Evolutionary conservation across 1,140 invertebrate genomes (phyloP).

Genomic region (Eurytemora carolleeae): DNA sequence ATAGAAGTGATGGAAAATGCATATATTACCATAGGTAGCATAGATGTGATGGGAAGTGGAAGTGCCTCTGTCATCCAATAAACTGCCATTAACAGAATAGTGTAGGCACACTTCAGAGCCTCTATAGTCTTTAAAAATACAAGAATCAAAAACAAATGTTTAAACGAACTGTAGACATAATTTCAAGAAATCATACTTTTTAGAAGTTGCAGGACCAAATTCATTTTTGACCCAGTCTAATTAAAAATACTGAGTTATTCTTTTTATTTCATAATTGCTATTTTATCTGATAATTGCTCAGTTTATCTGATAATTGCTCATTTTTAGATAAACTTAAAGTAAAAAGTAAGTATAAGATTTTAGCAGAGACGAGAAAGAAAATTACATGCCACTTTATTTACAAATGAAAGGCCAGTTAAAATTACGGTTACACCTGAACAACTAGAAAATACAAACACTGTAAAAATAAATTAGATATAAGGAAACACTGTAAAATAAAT

Average conservation of each 20-base stretch:
- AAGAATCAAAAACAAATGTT: background rate
- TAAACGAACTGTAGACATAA: background rate
- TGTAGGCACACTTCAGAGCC: conserved; percentile 42
- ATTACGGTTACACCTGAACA: too few species aligned
- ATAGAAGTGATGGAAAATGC: conserved; percentile 55
- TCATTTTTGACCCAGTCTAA: background rate
- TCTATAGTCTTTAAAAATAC: conserved; percentile 1
- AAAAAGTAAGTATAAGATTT: too few species aligned
- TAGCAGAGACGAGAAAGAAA: too few species aligned
- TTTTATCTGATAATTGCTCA: background rate
- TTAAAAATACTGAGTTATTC: background rate
- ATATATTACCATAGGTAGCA: conserved; percentile 44
- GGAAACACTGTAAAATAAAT: too few species aligned
- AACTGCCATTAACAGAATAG: conserved; percentile 55
- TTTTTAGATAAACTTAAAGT: background rate
- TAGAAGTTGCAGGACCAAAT: background rate
- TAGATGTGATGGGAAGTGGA: conserved; percentile 54
- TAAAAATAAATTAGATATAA: too few species aligned
- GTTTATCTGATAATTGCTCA: background rate
- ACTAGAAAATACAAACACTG: too few species aligned
- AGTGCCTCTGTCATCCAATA: conserved; percentile 67
- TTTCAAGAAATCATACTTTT: too few species aligned
- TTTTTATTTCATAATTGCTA: background rate
- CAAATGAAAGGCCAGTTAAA: too few species aligned
- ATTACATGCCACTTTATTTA: too few species aligned